A percentile compares a stretch with the other conserved stretches of the same genome.
phyloP scores from a whole-genome alignment of 1,140 invertebrate species.

The Orius laevigatus region DNA sequence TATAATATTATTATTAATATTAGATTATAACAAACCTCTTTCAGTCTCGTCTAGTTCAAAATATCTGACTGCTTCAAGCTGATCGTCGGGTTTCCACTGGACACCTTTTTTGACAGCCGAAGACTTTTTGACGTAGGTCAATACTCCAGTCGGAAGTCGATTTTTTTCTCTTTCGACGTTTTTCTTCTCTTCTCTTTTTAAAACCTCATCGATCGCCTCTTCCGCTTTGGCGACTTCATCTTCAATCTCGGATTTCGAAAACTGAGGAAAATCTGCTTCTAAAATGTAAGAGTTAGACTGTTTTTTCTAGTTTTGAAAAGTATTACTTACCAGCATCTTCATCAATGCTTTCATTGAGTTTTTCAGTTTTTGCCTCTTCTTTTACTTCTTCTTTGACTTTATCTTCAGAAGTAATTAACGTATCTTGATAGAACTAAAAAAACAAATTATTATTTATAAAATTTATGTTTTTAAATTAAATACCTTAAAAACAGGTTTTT shows the following conservation, averaged over 20 bases:
- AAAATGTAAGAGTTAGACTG: neutral
- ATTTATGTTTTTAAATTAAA: slow-evolving; percentile 5
- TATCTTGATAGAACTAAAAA: slow-evolving; percentile 82
- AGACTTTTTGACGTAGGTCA: slow-evolving; percentile 43
- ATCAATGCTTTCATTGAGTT: neutral
- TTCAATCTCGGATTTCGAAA: slow-evolving; percentile 13
- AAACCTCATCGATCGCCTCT: slow-evolving; percentile 18
- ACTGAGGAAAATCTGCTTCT: neutral
- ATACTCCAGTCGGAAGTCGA: slow-evolving; percentile 39
- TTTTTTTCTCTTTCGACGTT: slow-evolving; percentile 20
- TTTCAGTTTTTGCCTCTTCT: slow-evolving; percentile 1
- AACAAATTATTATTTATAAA: slow-evolving; percentile 12
- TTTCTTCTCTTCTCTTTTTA: slow-evolving; percentile 19
- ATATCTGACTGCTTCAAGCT: slow-evolving; percentile 64
- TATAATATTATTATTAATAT: slow-evolving; percentile 2
- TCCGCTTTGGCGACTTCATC: slow-evolving; percentile 21
- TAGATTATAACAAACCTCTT: slow-evolving; percentile 32
- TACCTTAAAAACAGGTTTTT: slow-evolving; percentile 37
- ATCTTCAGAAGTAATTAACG: slow-evolving; percentile 41
- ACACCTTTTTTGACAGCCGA: slow-evolving; percentile 68
- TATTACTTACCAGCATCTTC: neutral
- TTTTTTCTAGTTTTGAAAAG: neutral
- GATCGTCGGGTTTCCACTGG: slow-evolving; percentile 58
- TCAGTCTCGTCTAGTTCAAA: slow-evolving; percentile 91
- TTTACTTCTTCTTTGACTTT: slow-evolving; percentile 23